Evolutionary conservation across 2,797 vertebrate species (phyloP).

Genomic region (Chiloscyllium punctatum): DNA sequence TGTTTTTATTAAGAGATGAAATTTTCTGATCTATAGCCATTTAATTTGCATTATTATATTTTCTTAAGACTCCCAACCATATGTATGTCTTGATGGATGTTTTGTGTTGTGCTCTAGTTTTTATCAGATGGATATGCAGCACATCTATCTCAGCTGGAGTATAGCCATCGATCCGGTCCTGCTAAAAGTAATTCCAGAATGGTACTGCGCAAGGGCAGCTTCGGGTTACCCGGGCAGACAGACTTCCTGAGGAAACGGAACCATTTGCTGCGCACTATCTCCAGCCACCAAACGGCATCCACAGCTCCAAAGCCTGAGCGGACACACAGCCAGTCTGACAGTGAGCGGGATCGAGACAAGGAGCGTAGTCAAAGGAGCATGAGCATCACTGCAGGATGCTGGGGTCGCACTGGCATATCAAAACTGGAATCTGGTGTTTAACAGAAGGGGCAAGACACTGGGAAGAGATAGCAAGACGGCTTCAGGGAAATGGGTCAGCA

Average conservation of each 20-base stretch:
- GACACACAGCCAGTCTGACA: constrained; percentile 72
- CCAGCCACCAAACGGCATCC: constrained; percentile 58
- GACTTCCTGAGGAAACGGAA: constrained; percentile 92
- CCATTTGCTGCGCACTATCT: constrained; percentile 88
- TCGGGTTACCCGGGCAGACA: constrained; percentile 73
- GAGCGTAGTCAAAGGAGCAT: constrained; percentile 79
- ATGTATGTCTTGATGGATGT: neutral
- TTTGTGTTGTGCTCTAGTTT: constrained; percentile 48
- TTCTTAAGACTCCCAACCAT: neutral
- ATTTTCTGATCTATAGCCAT: neutral
- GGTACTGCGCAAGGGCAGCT: constrained; percentile 90
- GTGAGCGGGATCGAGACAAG: constrained; percentile 71
- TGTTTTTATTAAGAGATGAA: neutral
- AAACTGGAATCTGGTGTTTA: constrained; percentile 69
- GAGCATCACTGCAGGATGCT: constrained; percentile 85
- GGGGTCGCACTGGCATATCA: constrained; percentile 73
- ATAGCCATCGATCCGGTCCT: constrained; percentile 78
- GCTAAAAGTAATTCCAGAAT: constrained; percentile 84
- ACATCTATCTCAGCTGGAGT: constrained; percentile 88
- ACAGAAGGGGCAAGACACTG: constrained; percentile 42
- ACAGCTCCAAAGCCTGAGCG: constrained; percentile 56
- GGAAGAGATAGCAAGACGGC: constrained; percentile 40
- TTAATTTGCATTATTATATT: neutral
- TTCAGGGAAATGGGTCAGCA: constrained; percentile 50
- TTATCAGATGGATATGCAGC: constrained; percentile 80